Conservation (phyloP, 2,888 invertebrate genomes). For the Nephrotoma flavescens region DNA sequence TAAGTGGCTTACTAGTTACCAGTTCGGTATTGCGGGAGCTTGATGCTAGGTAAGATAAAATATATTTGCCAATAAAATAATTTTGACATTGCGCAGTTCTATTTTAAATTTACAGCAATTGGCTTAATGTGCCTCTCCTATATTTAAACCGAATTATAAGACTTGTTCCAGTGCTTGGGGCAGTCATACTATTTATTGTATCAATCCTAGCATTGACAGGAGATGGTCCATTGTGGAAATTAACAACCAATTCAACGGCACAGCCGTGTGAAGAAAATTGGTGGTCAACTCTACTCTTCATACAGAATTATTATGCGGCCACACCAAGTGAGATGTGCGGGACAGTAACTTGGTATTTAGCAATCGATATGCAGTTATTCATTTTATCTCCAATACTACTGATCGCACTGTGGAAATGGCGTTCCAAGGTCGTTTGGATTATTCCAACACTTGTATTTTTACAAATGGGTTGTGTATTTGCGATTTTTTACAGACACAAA, state of each 20-base stretch:
- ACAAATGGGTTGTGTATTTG: background rate
- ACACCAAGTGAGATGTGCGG: background rate
- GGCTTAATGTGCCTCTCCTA: background rate
- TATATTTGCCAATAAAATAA: background rate
- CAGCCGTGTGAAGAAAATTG: slow-evolving; percentile 19
- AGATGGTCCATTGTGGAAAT: background rate
- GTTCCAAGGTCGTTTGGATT: background rate
- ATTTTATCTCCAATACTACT: background rate
- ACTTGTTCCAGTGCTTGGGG: background rate
- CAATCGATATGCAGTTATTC: background rate
- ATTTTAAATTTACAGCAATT: no score
- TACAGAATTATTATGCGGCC: slow-evolving; percentile 21
- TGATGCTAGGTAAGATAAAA: slow-evolving; percentile 11
- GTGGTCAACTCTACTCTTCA: slow-evolving; percentile 25
- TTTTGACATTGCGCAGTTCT: no score
- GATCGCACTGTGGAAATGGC: background rate
- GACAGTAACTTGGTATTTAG: background rate
- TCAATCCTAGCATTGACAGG: background rate
- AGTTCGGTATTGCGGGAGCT: slow-evolving; percentile 15
- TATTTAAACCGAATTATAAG: background rate
- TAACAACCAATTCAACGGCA: background rate
- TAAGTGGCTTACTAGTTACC: slow-evolving; percentile 39
- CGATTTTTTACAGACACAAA: background rate
- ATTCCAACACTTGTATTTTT: background rate
- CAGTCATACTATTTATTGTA: background rate